Percentiles rank a stretch among this genome's conserved stretches.
Evolutionary conservation across 2,797 vertebrate genomes (phyloP).

Genomic region (Nannoperca australis): DNA sequence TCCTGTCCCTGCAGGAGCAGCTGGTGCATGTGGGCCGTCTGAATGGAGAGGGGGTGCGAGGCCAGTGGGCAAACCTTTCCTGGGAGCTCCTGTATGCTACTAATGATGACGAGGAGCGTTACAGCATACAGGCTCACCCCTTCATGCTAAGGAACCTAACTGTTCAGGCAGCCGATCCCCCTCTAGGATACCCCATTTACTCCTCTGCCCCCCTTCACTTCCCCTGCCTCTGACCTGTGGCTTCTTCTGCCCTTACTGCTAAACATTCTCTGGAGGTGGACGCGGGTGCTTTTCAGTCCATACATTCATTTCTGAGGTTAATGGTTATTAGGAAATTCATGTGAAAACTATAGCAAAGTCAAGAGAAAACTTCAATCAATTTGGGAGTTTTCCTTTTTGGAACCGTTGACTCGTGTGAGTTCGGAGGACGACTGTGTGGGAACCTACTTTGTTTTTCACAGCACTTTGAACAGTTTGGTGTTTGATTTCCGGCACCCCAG

Average conservation of each 20-base stretch:
- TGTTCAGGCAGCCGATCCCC: conserved; percentile 95
- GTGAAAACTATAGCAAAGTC: conserved; percentile 24
- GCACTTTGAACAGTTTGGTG: conserved; percentile 23
- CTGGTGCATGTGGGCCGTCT: conserved; percentile 92
- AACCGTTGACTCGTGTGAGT: conserved; percentile 12
- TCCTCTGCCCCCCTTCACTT: conserved; percentile 93
- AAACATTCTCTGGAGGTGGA: neutral
- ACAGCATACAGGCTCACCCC: conserved; percentile 97
- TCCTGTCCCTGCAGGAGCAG: conserved; percentile 94
- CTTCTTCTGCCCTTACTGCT: conserved; percentile 12
- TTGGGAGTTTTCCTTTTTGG: conserved; percentile 32
- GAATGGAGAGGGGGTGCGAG: conserved; percentile 92
- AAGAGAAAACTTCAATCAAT: conserved; percentile 21
- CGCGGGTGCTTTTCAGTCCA: neutral
- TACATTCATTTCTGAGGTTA: conserved; percentile 23
- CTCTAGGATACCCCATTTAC: conserved; percentile 96
- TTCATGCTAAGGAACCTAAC: conserved; percentile 95
- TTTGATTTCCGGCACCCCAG: conserved; percentile 34
- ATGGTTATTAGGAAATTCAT: neutral
- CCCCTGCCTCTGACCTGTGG: conserved; percentile 85
- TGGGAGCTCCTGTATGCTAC: conserved; percentile 99
- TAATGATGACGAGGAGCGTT: conserved; percentile 97
- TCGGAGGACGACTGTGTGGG: conserved; percentile 21
- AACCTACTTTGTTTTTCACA: conserved; percentile 27
- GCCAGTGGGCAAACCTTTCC: conserved; percentile 98